Base-by-base conservation (phyloP, 2,888 invertebrate species). In the Phyto melanocephala region DNA sequence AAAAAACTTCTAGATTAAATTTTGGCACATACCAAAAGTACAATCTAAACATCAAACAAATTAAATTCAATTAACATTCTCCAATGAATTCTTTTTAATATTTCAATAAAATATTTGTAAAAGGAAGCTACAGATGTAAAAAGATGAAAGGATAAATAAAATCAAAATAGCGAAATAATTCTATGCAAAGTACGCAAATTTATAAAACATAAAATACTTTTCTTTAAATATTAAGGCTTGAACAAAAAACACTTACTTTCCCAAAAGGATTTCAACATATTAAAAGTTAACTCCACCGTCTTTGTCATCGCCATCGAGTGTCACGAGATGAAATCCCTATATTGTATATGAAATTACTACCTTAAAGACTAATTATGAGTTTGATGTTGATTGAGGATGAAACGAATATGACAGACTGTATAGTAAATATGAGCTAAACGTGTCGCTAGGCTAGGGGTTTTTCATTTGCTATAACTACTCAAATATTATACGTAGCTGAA, bases 61-160 rank as follows among this genome's bases (percentile, higher is more conserved):
- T 28, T 63, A 11, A 17, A 42, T n/a, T 56, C 45, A 17, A 65
- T 56, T 65, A 74, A 45, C 13, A 56, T 45, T 15, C 22, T 8
- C 13, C 35, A 24, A 65, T 37, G 56, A 0, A 17, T 74, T 65
- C 28, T 65, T 56, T 35, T 28, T 17, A 28, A 67, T 67, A 20
- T 50, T 75, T 72, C 11, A 40, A 22, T 6, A 40, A n/a, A n/a
- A 13, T 58, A 24, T 50, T 62, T 47, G n/a, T 54, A n/a, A 17
- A 24, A 47, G 37, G 37, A 62, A 56, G 45, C 45, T 20, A 63
- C 77, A 63, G 37, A 70, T 71, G 71, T 65, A 56, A 15, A 15
- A 33, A 37, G 1, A 13, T 40, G 33, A 47, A 40, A 47, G 50
- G 45, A 37, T 11, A 37, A 40, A 67, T 42, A 15, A 33, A 47